These are phyloP conservation scores for Eurystomus glaucurus DNA, from an alignment of 2,797 vertebrate species.

Conservation along the genomic window DNA sequence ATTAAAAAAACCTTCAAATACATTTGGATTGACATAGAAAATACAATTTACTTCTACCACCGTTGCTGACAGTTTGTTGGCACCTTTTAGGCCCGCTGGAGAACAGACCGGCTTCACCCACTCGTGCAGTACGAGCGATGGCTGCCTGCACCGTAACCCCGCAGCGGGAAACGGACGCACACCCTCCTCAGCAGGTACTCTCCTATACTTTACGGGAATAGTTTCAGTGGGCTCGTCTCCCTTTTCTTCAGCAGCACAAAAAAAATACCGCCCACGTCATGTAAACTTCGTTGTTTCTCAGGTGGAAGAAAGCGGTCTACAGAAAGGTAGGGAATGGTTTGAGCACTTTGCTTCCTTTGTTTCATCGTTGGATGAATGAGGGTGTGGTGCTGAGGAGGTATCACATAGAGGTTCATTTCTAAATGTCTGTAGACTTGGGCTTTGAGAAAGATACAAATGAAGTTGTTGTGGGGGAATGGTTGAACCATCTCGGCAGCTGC, in stretches of 20 bases:
- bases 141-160: accelerated
- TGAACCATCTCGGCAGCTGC: background rate
- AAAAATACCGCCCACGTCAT: too few relatives aligned
- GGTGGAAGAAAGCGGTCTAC: background rate
- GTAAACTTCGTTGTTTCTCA: background rate
- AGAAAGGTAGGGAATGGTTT: background rate
- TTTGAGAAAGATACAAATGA: background rate
- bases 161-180: background rate
- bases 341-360: background rate
- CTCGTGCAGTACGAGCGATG: accelerated
- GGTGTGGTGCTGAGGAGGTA: background rate
- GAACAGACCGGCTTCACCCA: background rate
- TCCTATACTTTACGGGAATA: background rate
- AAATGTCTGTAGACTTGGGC: background rate
- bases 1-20: background rate
- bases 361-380: background rate
- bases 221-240: background rate
- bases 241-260: background rate
- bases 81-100: background rate
- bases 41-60: background rate
- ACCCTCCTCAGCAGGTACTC: background rate
- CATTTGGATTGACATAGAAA: background rate
- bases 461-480: background rate
- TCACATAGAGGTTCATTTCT: background rate
- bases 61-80: background rate